Base-by-base conservation (phyloP, 2,113 vertebrate species). In the Montifringilla adamsi region DNA sequence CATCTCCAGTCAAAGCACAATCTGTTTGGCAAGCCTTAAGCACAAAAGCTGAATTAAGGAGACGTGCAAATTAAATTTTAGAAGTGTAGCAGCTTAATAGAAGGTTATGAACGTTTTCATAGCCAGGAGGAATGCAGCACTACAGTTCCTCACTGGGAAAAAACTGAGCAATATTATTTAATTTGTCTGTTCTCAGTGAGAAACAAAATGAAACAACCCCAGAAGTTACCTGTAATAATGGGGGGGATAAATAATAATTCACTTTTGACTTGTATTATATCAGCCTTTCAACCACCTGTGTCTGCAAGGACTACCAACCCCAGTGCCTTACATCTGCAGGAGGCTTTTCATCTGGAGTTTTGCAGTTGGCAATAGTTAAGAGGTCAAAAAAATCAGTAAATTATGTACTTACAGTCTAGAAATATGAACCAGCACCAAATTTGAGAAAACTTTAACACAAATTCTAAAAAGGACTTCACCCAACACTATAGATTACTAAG, bases 161-260 rank as follows among this genome's bases (percentile, higher is more conserved):
- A 90, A 26, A 12, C 27, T 58, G n/a, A 78, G 33, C 13, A 69
- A 81, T 87, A 78, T 41, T n/a, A 72, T 5, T 30, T 46, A n/a
- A 41, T 30, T 62, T 0, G 1, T 30, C 9, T 56, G 5, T 56
- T 43, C 21, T 70, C 17, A 55, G 12, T 1, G 4, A 33, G 24
- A 87, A 89, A 44, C 18, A 56, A 59, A 89, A 59, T 22, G 9
- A 63, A 86, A 44, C 11, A 84, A 27, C 12, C 4, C 12, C 26
- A 7, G 39, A 77, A 82, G 15, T 47, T 66, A 49, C 16, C 2
- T 50, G 7, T 22, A 72, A 37, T 68, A 92, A 63, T 20, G 20
- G 35, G 19, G 26, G 11, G 59, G 10, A 15, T n/a, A 68, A 67
- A 6, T 53, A 37, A 53, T 41, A 19, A 13, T 58, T 78, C 10